Percentiles rank a stretch among this genome's conserved stretches.
Evolutionary conservation across 2,888 invertebrate genomes (phyloP).

Genomic region (Hololepta plana): DNA sequence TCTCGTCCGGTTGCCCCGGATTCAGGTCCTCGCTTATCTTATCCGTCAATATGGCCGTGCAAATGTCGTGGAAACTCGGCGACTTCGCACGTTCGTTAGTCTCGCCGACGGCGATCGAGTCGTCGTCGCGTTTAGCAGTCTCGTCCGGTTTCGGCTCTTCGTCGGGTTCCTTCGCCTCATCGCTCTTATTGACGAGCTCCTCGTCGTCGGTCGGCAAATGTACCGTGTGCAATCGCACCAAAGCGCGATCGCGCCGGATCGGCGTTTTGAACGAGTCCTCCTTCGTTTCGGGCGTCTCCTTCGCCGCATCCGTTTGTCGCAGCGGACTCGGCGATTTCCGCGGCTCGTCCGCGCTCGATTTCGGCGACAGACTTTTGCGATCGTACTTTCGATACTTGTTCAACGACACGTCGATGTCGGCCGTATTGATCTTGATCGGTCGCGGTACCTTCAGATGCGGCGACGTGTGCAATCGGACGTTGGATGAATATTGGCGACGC

Average conservation of each 20-base stretch:
- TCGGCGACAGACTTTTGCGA: constrained; percentile 14
- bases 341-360: constrained; percentile 9
- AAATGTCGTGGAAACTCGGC: constrained; percentile 36
- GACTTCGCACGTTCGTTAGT: constrained; percentile 14
- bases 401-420: constrained; percentile 69
- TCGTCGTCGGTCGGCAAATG: constrained; percentile 38
- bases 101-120: no score
- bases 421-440: constrained; percentile 63
- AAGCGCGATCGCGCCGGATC: constrained; percentile 53
- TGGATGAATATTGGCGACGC: constrained; percentile 33
- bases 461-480: constrained; percentile 27
- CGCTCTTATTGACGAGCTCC: constrained; percentile 55
- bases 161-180: constrained; percentile 40
- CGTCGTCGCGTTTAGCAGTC: constrained; percentile 3
- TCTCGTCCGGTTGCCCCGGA: constrained; percentile 28
- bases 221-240: constrained; percentile 55
- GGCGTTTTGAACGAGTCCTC: constrained; percentile 21
- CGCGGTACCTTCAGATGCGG: constrained; percentile 33
- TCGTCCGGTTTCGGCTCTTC: constrained; percentile 13
- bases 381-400: constrained; percentile 35
- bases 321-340: constrained; percentile 12
- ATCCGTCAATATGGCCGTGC: constrained; percentile 33
- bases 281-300: constrained; percentile 31
- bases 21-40: constrained; percentile 33
- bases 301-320: constrained; percentile 15